phyloP scores from a whole-genome alignment of 2,888 invertebrate species.

The Lampropteryx suffumata region DNA sequence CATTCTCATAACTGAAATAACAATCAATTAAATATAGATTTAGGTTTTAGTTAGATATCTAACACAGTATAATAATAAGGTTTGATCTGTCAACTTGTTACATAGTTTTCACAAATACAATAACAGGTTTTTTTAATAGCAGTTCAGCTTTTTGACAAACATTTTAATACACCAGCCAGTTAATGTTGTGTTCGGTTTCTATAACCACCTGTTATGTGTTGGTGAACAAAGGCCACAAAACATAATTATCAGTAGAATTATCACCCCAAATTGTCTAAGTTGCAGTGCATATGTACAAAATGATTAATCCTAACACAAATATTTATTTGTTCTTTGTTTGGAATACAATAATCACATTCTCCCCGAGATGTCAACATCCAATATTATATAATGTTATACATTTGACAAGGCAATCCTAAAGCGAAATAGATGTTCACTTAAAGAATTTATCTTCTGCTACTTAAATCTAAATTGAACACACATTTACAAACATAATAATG shows the following conservation, averaged over 20 bases:
- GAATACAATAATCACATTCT: slow-evolving; percentile 71
- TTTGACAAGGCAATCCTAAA: slow-evolving; percentile 56
- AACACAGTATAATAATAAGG: too few relatives aligned
- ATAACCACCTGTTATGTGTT: too few relatives aligned
- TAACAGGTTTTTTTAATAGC: too few relatives aligned
- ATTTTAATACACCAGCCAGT: too few relatives aligned
- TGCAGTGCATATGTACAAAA: slow-evolving; percentile 47
- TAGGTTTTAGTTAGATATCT: too few relatives aligned
- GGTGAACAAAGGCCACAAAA: background rate
- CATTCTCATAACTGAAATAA: too few relatives aligned
- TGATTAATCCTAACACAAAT: slow-evolving; percentile 37
- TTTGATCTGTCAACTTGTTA: slow-evolving; percentile 31
- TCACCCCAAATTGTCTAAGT: slow-evolving; percentile 33
- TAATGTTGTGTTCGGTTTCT: too few relatives aligned
- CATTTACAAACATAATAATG: slow-evolving; percentile 65
- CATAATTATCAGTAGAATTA: slow-evolving; percentile 42
- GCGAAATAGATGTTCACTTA: slow-evolving; percentile 50
- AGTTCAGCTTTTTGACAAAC: too few relatives aligned
- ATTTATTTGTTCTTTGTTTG: slow-evolving; percentile 72
- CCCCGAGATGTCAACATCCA: slow-evolving; percentile 54
- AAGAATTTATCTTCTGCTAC: slow-evolving; percentile 61
- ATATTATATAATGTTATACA: slow-evolving; percentile 46
- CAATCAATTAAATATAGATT: too few relatives aligned
- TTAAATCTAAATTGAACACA: slow-evolving; percentile 77
- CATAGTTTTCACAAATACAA: slow-evolving; percentile 8